Base-by-base conservation (phyloP, 1,140 invertebrate genomes). In the Muscidifurax raptorellus region DNA sequence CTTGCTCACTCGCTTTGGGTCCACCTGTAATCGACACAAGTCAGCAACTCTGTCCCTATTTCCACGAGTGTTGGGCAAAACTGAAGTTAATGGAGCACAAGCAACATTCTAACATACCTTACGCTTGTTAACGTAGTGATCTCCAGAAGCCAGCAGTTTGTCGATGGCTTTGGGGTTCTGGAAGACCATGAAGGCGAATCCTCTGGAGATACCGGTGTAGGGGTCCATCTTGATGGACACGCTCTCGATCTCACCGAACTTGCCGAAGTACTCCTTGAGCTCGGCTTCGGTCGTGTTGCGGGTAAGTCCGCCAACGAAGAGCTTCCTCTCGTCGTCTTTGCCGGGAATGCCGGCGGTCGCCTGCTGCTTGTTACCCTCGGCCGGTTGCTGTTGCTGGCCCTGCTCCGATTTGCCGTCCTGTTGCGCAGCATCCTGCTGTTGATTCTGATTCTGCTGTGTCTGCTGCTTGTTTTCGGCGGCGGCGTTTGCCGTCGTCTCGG, bases 111-210 rank as follows among this genome's bases (percentile, higher is more conserved):
- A 27, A 28, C 66, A 5, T 84, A 93, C 94, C 90, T 95, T 94
- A 85, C 95, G 95, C 86, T 94, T 95, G 88, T 95, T 95, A 87
- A 96, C 94, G 84, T 93, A 94, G 90, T 95, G 95, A 52, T 94
- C 94, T 22, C 94, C 93, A 27, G 92, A 91, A 40, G 92, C 92
- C 25, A 95, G 88, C 15, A 95, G 91, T 90, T 95, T 94, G 86
- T 96, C 95, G 78, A 96, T 94, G 67, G 94, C 92, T 85, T 95
- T 94, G 27, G 95, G 92, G 87, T 93, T 93, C 74, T 94, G 93
- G 90, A 96, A 96, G 64, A 95, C 95, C 87, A 96, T 94, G 90
- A 96, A 96, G 28, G 95, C 95, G 90, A 96, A 96, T 13, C 95
- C 95, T 89, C 96, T 91, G 5, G 95, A 95, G 82, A 95, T 90